Evolutionary conservation across 1,140 invertebrate genomes (phyloP), one percentile per base, ranked within the genome.

Genomic region (Listronotus bonariensis): DNA sequence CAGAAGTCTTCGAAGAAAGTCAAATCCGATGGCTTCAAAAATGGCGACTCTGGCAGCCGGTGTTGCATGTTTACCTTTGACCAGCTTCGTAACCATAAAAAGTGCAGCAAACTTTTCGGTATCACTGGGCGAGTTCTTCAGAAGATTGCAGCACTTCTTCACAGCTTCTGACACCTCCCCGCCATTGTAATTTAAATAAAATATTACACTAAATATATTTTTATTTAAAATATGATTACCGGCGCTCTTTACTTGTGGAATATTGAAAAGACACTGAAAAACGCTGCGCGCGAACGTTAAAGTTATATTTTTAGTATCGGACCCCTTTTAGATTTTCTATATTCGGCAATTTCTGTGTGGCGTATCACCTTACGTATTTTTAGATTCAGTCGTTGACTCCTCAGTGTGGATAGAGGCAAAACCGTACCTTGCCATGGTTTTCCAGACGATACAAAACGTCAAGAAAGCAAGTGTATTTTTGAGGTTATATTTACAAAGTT

Each of bases 61-160:
- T 61, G 86, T 87, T 72, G 91, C 90, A 68, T 93, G 88, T 72
- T 89, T 89, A 56, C 86, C 87, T 77, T 92, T 91, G 7, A 94
- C 86, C 51, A 94, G 74, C 78, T 95, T 95, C 0, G 92, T 93
- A 26, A 95, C 91, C 87, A 95, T 89, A 76, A 95, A 93, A 2
- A 96, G 81, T 0, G 89, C 91, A 7, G 93, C 92, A 79, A 96
- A 93, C 79, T 94, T 95, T 80, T 96, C 92, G 0, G 92, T 95
- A 78, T 95, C 93, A 71, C 85, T 90, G 59, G 85, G 85, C 0
- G 92, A 90, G 71, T 84, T 84, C 75, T 91, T 88, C 56, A 95
- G 78, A 56, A 93, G 87, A 17, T 84, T 82, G 49, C 89, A 85
- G 77, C 92, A 93, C 81, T 92, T 93, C 77, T 89, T 87, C 46